Evolutionary conservation across 1,140 invertebrate species (phyloP), one percentile per base, ranked within the genome.

Genomic region (Venturia canescens): DNA sequence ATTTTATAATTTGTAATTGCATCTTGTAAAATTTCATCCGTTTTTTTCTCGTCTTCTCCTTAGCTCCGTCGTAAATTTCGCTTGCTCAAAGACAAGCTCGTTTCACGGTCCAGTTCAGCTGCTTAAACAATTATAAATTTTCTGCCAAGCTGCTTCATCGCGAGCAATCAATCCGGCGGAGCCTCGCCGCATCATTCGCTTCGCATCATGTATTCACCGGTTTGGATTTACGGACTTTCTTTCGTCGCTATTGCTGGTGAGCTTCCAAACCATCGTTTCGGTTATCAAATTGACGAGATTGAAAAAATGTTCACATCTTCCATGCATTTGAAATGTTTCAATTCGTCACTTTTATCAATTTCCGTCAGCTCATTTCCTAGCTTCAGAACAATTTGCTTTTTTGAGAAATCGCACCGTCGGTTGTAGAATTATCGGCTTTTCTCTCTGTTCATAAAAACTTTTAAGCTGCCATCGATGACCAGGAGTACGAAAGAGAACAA

Each of bases 31-130:
- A 44, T 44, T 44, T 44, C 16, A n/a, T 63, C n/a, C 5, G 4
- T 18, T 3, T n/a, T 63, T 26, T 27, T 63, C 15, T 63, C 13
- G 26, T 26, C 23, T 27, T 27, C 23, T 18, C 18, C n/a, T 57
- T 18, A 57, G 3, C 9, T 26, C 7, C 1, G 9, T 27, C 60
- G 23, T 63, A 27, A 63, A 63, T 63, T 63, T 0, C 5, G 27
- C 4, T 63, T 13, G 27, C 13, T 23, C 3, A 26, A 26, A 63
- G 60, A 26, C 60, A 63, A 23, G 23, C 23, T 23, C 3, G 27
- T 63, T 63, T 63, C 60, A 63, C 60, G 60, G 60, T 63, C 60
- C 27, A 63, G 60, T n/a, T n/a, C n/a, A n/a, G 60, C 23, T 7
- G 21, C 18, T 57, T 11, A 18, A 11, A 53, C 50, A 57, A n/a